Base-by-base conservation (phyloP, 92 coral and sea anemone genomes). In the Pocillopora grandis region DNA sequence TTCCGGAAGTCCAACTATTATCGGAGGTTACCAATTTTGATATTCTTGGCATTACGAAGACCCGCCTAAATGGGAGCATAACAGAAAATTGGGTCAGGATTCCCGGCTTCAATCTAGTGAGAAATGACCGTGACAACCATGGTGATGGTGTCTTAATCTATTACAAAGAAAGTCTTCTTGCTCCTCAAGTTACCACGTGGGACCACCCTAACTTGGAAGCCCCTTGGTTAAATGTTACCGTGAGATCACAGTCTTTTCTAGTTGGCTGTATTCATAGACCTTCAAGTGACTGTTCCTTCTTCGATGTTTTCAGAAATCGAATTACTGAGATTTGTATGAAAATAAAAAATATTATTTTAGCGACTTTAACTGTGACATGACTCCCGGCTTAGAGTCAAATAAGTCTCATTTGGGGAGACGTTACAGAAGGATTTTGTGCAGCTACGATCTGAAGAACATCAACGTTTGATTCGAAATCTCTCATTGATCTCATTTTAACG, bases 181-280 rank as follows among this genome's bases (percentile, higher is more conserved):
- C 1, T 27, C 31, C 31, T 27, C 31, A 27, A 27, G 31, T 27
- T 27, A 27, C 31, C 69, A 65, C 69, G 8, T 65, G 12, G 69
- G 69, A 65, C 17, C 69, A 65, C 69, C 33, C 69, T 65, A 65
- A 65, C 23, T 65, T 65, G 69, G 69, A 65, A 65, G 69, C 69
- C 17, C 18, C 69, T 65, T 15, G 69, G 69, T 27, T 27, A 27
- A 27, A 27, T 27, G 31, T 27, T 27, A 27, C 31, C 31, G 31
- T 27, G 31, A 27, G 31, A 27, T 27, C 31, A 23, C 27, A 27
- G 31, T 27, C 31, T 27, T 27, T 27, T 27, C 31, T 27, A 31
- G 69, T 65, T 65, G 69, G 69, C 69, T 65, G 69, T 65, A 65
- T 65, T 65, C 23, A 65, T 65, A 65, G 69, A 65, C 69, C 69